Evolutionary conservation across 2,888 invertebrate genomes (phyloP).

Genomic region (Pyrochroa serraticornis): DNA sequence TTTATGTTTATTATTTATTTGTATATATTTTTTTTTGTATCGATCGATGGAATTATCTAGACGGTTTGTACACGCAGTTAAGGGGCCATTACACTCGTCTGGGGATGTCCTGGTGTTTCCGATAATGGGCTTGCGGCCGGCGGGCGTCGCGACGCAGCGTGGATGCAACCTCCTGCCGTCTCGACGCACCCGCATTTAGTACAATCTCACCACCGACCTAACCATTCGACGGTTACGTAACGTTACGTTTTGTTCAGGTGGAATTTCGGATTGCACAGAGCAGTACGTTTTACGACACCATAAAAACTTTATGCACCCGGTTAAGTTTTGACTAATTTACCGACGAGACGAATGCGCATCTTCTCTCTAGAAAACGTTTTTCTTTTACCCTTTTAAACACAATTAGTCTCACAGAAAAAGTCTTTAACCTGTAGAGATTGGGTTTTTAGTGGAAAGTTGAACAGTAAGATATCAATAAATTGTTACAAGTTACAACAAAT

Average conservation of each 20-base stretch:
- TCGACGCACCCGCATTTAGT: slow-evolving; percentile 5
- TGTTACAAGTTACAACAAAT: no score
- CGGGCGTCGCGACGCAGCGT: no score
- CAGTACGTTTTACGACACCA: slow-evolving; percentile 31
- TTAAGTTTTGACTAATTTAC: slow-evolving; percentile 26
- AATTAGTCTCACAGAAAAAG: no score
- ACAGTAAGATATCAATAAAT: no score
- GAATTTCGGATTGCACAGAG: slow-evolving; percentile 37
- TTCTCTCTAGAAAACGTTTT: no score
- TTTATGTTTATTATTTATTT: slow-evolving; percentile 10
- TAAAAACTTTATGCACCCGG: slow-evolving; percentile 34
- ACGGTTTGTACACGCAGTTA: background rate
- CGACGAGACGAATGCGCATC: background rate
- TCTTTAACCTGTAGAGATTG: no score
- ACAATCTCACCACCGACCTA: slow-evolving; percentile 4
- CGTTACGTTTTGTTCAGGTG: slow-evolving; percentile 10
- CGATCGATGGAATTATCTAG: background rate
- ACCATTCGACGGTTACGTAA: slow-evolving; percentile 13
- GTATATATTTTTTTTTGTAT: slow-evolving; percentile 6
- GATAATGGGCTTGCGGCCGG: no score
- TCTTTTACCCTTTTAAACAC: no score
- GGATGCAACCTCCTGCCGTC: background rate
- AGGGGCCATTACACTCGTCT: slow-evolving; percentile 14
- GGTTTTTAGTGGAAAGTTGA: no score
- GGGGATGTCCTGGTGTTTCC: slow-evolving; percentile 3